Evolutionary conservation across 2,797 vertebrate genomes (phyloP), one percentile per base, ranked within the genome.

Genomic region (Anas acuta): DNA sequence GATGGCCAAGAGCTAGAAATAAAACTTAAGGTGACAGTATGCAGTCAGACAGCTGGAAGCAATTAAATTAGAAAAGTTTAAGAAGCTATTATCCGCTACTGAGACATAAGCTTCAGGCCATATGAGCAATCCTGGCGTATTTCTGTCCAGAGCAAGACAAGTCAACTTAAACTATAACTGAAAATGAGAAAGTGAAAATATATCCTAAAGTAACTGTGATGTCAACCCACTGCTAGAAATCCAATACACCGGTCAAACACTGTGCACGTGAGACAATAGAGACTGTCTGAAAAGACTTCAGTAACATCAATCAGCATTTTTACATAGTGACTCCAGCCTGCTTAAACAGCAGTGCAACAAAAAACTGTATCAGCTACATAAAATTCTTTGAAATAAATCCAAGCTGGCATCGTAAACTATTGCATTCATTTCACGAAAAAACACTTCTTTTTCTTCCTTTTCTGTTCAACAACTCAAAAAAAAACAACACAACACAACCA

Each of bases 181-280:
- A n/a, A 83, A 70, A 25, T 37, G 19, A 86, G 35, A 81, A 90
- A 90, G 5, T n/a, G 2, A 67, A 87, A 65, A 16, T 64, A 64
- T 20, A 73, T 25, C 9, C 53, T 78, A 30, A 41, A 72, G 28
- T 8, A 4, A 78, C 19, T 13, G 72, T 32, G 8, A 86, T 90
- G 28, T 51, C 35, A 72, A 78, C 75, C 56, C 17, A 81, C 7
- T 14, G 21, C 33, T 58, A 60, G 47, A 86, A 77, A 35, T 25
- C 13, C 10, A 13, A 57, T 84, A 13, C 35, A 8, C 13, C 22
- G 11, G 18, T 62, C 21, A 71, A 81, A 72, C 11, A 25, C 6
- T 16, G 7, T 0, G 4, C 0, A 0, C 18, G 5, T 20, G 26
- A 84, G 13, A 72, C 39, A 54, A 49, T 1, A 2, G 0, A 54